phyloP scores from a whole-genome alignment of 1,140 invertebrate species.

The Acromyrmex echinatior region DNA sequence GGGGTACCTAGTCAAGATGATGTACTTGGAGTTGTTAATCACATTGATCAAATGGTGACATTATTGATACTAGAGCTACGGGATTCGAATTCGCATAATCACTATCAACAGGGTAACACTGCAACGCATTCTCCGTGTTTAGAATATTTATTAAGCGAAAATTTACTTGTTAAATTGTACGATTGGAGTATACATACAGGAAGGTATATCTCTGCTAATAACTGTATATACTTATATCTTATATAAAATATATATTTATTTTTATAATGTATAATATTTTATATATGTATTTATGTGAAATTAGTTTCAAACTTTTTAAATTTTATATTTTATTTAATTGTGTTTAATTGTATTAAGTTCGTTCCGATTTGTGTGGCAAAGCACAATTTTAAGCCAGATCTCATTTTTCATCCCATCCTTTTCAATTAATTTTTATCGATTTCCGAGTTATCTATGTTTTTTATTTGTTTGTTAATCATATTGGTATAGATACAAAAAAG shows the following conservation, averaged over 20 bases:
- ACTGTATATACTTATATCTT: not conserved
- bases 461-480: no score
- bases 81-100: slow-evolving; percentile 82
- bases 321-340: no score
- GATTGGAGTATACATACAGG: slow-evolving; percentile 92
- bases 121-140: slow-evolving; percentile 90
- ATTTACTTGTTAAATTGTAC: slow-evolving; percentile 92
- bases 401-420: no score
- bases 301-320: no score
- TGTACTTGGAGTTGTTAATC: slow-evolving; percentile 95
- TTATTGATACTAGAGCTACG: slow-evolving; percentile 94
- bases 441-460: no score
- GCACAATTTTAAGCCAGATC: no score
- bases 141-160: slow-evolving; percentile 92
- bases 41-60: slow-evolving; percentile 96
- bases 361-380: no score
- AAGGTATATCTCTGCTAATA: slow-evolving; percentile 85
- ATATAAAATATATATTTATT: not conserved
- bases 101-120: slow-evolving; percentile 84
- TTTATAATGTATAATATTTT: not conserved
- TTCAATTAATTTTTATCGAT: no score
- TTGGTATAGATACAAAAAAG: no score
- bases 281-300: not conserved
- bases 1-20: slow-evolving; percentile 91
- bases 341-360: no score